phyloP scores from a whole-genome alignment of 2,797 vertebrate species.

The Pangasius djambal region DNA sequence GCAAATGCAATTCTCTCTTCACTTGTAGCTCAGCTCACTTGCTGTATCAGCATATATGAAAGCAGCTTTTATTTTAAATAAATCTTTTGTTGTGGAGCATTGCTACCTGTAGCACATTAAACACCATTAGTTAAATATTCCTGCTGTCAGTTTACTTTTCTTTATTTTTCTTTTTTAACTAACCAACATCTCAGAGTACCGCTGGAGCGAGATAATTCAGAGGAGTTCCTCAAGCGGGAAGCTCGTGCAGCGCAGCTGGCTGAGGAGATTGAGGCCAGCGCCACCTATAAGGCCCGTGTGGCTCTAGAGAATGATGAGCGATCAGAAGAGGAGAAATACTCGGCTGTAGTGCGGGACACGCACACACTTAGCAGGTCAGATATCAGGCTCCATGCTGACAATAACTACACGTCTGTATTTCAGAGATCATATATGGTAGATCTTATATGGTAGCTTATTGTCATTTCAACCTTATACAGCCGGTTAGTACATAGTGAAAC shows the following conservation, averaged over 20 bases:
- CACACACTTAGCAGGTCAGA: slow-evolving; percentile 88
- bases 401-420: not conserved
- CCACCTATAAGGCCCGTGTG: slow-evolving; percentile 94
- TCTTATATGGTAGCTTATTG: not conserved
- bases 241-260: slow-evolving; percentile 96
- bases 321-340: slow-evolving; percentile 97
- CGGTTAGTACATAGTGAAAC: no score
- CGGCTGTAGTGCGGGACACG: slow-evolving; percentile 89
- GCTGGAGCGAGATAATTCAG: slow-evolving; percentile 96
- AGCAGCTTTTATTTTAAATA: not conserved
- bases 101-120: not conserved
- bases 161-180: not conserved
- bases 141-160: not conserved
- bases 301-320: slow-evolving; percentile 97
- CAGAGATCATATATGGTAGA: not conserved
- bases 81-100: not conserved
- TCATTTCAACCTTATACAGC: no score
- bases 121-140: not conserved
- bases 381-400: not conserved
- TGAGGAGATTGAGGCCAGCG: slow-evolving; percentile 98
- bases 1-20: not conserved
- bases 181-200: slow-evolving; percentile 80
- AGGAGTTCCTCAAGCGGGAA: slow-evolving; percentile 97
- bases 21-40: not conserved
- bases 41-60: not conserved